A percentile compares a stretch with the other conserved stretches of the same genome.
Conservation (phyloP, 2,888 invertebrate species). For the Amorpha juglandis region DNA sequence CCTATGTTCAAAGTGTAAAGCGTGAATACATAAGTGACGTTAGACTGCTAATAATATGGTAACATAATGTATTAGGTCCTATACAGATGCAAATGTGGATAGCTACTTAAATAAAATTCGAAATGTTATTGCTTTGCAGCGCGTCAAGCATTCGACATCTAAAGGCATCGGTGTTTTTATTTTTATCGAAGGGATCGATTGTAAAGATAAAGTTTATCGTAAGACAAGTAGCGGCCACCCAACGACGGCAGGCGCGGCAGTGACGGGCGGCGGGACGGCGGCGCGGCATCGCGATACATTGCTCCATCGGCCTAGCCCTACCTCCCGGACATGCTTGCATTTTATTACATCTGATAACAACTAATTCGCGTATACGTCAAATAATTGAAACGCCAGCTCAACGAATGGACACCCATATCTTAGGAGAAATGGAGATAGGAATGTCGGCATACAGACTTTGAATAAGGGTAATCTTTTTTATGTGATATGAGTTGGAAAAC, state of each 20-base stretch:
- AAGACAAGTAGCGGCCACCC: constrained; percentile 84
- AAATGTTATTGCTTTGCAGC: constrained; percentile 75
- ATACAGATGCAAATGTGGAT: constrained; percentile 78
- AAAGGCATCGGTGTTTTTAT: constrained; percentile 69
- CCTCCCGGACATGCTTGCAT: constrained; percentile 65
- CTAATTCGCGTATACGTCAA: constrained; percentile 80
- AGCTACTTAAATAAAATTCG: constrained; percentile 75
- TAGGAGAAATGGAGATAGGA: constrained; percentile 46
- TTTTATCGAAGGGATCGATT: constrained; percentile 82
- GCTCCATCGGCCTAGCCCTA: constrained; percentile 49
- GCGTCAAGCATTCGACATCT: constrained; percentile 75
- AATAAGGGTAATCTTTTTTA: constrained; percentile 52
- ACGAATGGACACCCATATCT: constrained; percentile 40
- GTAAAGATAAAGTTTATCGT: constrained; percentile 81
- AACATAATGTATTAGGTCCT: constrained; percentile 54
- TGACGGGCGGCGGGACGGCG: neutral
- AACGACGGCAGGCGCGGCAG: constrained; percentile 42
- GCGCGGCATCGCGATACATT: constrained; percentile 40
- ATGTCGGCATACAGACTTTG: constrained; percentile 53
- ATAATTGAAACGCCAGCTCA: constrained; percentile 67
- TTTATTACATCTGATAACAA: constrained; percentile 80
- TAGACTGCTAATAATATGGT: constrained; percentile 75
- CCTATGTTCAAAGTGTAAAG: neutral
- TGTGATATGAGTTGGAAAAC: constrained; percentile 47
- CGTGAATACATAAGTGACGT: constrained; percentile 32